Evolutionary conservation across 2,888 invertebrate genomes (phyloP).

Genomic region (Tetragonula carbonaria): DNA sequence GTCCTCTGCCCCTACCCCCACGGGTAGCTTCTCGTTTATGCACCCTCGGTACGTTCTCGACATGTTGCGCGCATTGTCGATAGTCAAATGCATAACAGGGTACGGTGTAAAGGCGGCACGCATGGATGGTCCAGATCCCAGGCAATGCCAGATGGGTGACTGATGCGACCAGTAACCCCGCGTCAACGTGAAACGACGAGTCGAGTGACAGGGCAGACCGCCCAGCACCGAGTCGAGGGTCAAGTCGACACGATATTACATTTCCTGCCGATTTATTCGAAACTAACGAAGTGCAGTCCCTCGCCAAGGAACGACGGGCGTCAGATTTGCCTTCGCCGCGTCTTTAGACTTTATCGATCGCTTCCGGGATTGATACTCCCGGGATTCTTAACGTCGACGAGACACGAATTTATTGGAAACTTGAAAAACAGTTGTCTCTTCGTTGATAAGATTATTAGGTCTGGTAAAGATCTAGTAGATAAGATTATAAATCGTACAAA

Average conservation of each 20-base stretch:
- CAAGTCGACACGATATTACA: slow-evolving; percentile 65
- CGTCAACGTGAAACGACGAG: slow-evolving; percentile 71
- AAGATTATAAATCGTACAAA: too few relatives aligned
- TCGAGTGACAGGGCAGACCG: slow-evolving; percentile 70
- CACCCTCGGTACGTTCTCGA: slow-evolving; percentile 79
- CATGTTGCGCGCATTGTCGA: slow-evolving; percentile 82
- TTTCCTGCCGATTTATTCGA: slow-evolving; percentile 66
- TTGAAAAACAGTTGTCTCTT: neutral
- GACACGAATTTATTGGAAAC: neutral
- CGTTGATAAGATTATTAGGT: too few relatives aligned
- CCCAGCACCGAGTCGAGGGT: slow-evolving; percentile 56
- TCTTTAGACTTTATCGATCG: neutral
- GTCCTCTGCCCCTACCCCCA: slow-evolving; percentile 44
- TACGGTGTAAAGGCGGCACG: slow-evolving; percentile 79
- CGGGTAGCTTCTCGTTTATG: slow-evolving; percentile 64
- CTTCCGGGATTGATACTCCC: neutral
- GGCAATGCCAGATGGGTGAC: slow-evolving; percentile 83
- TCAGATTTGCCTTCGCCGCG: slow-evolving; percentile 1
- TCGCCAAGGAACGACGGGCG: slow-evolving; percentile 1
- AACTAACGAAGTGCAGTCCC: slow-evolving; percentile 51
- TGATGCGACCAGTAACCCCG: slow-evolving; percentile 79
- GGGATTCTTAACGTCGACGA: neutral
- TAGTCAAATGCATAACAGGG: slow-evolving; percentile 79
- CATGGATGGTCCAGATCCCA: slow-evolving; percentile 79
- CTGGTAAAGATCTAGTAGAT: too few relatives aligned